Conservation (phyloP, 1,140 invertebrate genomes). For the Mizuhopecten yessoensis region DNA sequence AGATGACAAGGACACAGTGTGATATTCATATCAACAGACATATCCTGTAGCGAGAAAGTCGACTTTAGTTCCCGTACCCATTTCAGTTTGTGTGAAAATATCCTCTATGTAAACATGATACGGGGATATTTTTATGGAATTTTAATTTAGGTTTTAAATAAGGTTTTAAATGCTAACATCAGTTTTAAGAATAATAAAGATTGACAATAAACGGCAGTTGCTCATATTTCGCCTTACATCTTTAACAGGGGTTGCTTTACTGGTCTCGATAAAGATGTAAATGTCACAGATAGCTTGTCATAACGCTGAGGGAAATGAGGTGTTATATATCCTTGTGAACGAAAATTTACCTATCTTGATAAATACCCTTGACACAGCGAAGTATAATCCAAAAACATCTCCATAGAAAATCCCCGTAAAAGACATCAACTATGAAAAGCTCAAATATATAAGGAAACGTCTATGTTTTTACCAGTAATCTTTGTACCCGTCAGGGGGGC, state of each 20-base stretch:
- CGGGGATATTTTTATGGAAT: background rate
- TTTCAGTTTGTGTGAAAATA: background rate
- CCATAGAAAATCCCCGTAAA: background rate
- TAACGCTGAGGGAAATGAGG: background rate
- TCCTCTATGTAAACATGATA: background rate
- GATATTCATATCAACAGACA: conserved; percentile 1
- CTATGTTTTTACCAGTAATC: background rate
- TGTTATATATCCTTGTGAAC: background rate
- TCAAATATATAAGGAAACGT: background rate
- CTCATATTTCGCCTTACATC: background rate
- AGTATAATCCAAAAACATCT: background rate
- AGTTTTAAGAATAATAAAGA: background rate
- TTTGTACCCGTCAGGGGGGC: background rate
- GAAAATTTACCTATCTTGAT: conserved; percentile 9
- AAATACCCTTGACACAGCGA: background rate
- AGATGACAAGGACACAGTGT: conserved; percentile 11
- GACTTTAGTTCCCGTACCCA: background rate
- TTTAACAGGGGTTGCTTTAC: background rate
- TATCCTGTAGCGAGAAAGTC: background rate
- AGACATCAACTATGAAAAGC: background rate
- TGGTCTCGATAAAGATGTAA: background rate
- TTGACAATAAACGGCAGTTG: background rate
- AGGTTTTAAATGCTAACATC: background rate
- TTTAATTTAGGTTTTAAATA: background rate
- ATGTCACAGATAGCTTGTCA: background rate